Evolutionary conservation across 2,797 vertebrate genomes (phyloP).

Genomic region (Neosilurus hyrtlii): DNA sequence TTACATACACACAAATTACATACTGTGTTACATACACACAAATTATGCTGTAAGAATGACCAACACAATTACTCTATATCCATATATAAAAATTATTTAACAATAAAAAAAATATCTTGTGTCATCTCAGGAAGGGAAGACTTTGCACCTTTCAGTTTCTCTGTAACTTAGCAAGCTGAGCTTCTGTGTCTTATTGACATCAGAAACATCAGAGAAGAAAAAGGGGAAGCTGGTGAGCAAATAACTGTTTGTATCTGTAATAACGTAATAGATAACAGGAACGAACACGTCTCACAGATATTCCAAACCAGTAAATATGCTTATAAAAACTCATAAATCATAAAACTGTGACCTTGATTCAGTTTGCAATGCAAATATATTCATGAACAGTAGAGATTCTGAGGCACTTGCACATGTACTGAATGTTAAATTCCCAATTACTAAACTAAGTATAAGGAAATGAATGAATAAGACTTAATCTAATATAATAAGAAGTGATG

Average conservation of each 20-base stretch:
- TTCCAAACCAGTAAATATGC: not conserved
- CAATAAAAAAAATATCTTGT: not conserved
- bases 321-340: not conserved
- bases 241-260: not conserved
- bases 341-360: too few species aligned
- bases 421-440: too few species aligned
- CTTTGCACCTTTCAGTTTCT: not conserved
- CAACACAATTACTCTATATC: too few species aligned
- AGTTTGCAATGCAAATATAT: too few species aligned
- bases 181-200: constrained; percentile 1
- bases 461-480: not conserved
- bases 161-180: too few species aligned
- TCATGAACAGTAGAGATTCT: too few species aligned
- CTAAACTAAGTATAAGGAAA: not conserved
- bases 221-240: not conserved
- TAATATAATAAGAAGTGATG: not conserved
- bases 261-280: not conserved
- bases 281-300: not conserved
- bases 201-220: not conserved
- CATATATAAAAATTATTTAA: too few species aligned
- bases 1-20: too few species aligned
- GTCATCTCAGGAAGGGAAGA: not conserved
- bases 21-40: too few species aligned
- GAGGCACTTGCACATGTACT: too few species aligned
- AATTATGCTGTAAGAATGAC: too few species aligned